A percentile compares a stretch with the other conserved stretches of the same genome.
phyloP scores from a whole-genome alignment of 2,888 invertebrate species.

The Labia minor region DNA sequence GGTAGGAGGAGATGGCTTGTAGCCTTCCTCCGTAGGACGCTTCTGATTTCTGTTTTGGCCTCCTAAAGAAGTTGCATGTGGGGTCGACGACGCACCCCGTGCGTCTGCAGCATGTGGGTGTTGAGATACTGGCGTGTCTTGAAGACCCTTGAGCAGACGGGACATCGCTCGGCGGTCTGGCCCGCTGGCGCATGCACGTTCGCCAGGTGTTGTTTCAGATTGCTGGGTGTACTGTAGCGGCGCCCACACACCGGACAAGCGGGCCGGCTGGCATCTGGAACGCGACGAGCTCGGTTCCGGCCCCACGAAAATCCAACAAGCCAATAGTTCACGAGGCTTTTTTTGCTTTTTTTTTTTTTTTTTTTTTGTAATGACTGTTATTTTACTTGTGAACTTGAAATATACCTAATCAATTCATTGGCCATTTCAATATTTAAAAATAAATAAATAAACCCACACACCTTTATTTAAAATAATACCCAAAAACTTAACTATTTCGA shows the following conservation, averaged over 20 bases:
- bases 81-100: conserved; percentile 25
- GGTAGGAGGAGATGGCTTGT: conserved; percentile 13
- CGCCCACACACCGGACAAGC: conserved; percentile 60
- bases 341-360: too few relatives aligned
- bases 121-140: conserved; percentile 29
- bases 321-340: too few relatives aligned
- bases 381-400: too few relatives aligned
- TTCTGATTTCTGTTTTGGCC: too few relatives aligned
- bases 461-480: too few relatives aligned
- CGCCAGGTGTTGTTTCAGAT: conserved; percentile 57
- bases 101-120: conserved; percentile 29
- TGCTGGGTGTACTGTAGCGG: conserved; percentile 57
- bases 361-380: too few relatives aligned
- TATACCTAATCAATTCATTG: too few relatives aligned
- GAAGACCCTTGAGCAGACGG: conserved; percentile 29
- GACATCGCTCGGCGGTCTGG: conserved; percentile 32
- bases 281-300: background rate
- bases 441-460: too few relatives aligned
- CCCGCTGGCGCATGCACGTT: conserved; percentile 54
- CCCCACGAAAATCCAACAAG: background rate
- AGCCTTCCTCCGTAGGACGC: conserved; percentile 24
- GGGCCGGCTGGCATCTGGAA: conserved; percentile 39
- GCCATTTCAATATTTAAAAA: too few relatives aligned
- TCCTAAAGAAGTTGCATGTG: background rate
- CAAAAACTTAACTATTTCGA: too few relatives aligned